phyloP scores from a whole-genome alignment of 2,797 vertebrate species.

The Syngnathus acus region DNA sequence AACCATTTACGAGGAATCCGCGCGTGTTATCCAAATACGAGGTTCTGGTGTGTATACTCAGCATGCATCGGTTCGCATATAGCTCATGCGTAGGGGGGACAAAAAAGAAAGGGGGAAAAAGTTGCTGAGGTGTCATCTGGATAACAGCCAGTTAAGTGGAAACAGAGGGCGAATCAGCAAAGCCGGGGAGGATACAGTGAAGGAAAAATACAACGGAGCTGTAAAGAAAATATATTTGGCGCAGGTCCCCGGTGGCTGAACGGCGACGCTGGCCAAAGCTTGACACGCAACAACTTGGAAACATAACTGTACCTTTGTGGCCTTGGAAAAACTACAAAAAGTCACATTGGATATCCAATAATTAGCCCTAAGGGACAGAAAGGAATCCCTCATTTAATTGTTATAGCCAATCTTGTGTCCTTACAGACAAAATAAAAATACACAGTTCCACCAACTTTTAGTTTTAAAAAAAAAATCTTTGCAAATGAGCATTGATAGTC shows the following conservation, averaged over 20 bases:
- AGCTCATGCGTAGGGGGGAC: conserved; percentile 12
- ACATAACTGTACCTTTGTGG: background rate
- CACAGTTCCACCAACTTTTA: background rate
- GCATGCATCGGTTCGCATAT: background rate
- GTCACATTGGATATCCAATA: conserved; percentile 1
- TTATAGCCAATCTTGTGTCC: background rate
- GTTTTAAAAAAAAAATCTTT: background rate
- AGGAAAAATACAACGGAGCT: conserved; percentile 33
- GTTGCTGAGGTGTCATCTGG: conserved; percentile 60
- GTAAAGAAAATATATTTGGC: conserved; percentile 39
- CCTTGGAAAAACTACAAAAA: background rate
- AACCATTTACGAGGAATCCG: conserved; percentile 28
- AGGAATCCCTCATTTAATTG: background rate
- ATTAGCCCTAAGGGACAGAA: background rate
- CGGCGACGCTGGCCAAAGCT: background rate
- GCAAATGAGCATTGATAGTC: background rate
- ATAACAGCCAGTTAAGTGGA: conserved; percentile 60
- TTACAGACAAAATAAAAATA: background rate
- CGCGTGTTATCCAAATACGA: background rate
- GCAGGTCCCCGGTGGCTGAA: conserved; percentile 19
- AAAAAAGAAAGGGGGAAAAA: background rate
- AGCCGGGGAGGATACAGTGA: conserved; percentile 29
- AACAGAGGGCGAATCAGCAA: conserved; percentile 65
- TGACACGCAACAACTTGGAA: background rate
- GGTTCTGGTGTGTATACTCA: background rate